A percentile compares a stretch with the other conserved stretches of the same genome.
Evolutionary conservation across 2,797 vertebrate species (phyloP).

Genomic region (Cyclura pinguis): DNA sequence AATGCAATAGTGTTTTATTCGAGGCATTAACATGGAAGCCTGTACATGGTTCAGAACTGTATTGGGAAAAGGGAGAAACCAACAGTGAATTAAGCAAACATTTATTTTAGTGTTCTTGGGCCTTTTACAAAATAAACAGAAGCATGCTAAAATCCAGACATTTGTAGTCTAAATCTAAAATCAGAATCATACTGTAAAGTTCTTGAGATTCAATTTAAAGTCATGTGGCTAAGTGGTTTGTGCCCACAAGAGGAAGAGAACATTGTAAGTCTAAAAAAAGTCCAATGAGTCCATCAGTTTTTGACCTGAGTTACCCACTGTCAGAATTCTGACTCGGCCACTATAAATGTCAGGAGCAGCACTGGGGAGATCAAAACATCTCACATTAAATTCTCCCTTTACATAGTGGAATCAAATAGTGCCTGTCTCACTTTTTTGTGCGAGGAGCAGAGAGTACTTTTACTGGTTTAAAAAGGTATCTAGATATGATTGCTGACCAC

Average conservation of each 20-base stretch:
- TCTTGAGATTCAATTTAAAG: slow-evolving; percentile 12
- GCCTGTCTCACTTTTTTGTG: not conserved
- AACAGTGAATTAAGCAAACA: not conserved
- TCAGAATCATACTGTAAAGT: not conserved
- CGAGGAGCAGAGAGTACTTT: not conserved
- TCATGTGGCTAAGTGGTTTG: not conserved
- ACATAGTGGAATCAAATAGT: not conserved
- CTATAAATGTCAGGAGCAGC: not conserved
- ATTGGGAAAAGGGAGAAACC: not conserved
- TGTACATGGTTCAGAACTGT: not conserved
- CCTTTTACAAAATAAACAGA: slow-evolving; percentile 8
- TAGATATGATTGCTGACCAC: not conserved
- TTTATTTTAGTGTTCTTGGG: not conserved
- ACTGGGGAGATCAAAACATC: not conserved
- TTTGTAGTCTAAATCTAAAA: slow-evolving; percentile 14
- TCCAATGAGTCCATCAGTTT: not conserved
- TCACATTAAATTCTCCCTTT: not conserved
- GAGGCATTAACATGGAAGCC: not conserved
- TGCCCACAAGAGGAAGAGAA: slow-evolving; percentile 1
- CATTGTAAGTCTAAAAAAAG: not conserved
- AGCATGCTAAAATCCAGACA: not conserved
- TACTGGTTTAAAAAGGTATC: not conserved
- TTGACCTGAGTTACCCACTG: not conserved
- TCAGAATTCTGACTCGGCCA: not conserved
- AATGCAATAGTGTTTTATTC: not conserved